Evolutionary conservation across 2,888 invertebrate genomes (phyloP).

Genomic region (Protonemura montana): DNA sequence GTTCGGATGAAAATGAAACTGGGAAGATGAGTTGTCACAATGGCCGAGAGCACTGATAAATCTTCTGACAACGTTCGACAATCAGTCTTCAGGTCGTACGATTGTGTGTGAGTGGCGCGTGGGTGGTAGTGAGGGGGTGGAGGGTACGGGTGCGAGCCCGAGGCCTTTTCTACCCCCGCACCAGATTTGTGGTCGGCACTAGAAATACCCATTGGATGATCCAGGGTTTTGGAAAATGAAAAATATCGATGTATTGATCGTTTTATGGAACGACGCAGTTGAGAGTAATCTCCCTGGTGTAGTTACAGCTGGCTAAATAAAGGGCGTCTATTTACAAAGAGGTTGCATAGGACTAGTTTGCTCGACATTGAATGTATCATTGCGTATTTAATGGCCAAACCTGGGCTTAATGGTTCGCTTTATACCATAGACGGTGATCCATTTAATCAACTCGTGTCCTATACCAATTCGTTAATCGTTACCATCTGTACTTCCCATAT

Average conservation of each 20-base stretch:
- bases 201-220: not conserved
- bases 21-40: conserved; percentile 15
- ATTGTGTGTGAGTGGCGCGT: not conserved
- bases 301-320: not conserved
- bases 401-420: not conserved
- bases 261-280: not conserved
- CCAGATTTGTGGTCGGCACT: not conserved
- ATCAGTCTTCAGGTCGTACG: conserved; percentile 26
- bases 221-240: not conserved
- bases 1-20: conserved; percentile 19
- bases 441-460: not conserved
- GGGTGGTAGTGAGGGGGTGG: not conserved
- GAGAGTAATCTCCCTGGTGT: not conserved
- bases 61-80: conserved; percentile 16
- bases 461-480: not conserved
- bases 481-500: not conserved
- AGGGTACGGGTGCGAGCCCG: not conserved
- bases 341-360: not conserved
- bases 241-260: conserved; percentile 12
- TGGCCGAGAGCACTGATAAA: conserved; percentile 21
- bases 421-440: not conserved
- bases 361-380: not conserved
- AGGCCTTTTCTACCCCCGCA: not conserved
- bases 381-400: not conserved
- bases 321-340: not conserved